Evolutionary conservation across 2,113 vertebrate species (phyloP), one percentile per base, ranked within the genome.

Genomic region (Plecotus auritus): DNA sequence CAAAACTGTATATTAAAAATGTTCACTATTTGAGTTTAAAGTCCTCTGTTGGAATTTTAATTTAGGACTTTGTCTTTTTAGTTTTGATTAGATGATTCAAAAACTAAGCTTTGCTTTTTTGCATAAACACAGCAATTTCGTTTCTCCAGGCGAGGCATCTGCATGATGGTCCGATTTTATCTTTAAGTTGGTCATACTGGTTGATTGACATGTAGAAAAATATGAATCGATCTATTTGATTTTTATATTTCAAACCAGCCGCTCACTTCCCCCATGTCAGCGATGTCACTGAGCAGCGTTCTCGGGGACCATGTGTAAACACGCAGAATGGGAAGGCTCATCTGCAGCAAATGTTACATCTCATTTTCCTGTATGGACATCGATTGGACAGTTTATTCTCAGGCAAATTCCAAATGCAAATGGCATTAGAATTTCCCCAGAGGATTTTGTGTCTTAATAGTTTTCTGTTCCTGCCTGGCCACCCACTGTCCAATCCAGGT

Each of bases 321-420:
- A 18, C 7, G 1, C 7, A 42, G 9, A 26, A 4, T 0, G 23
- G 11, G 2, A 11, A 12, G 1, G 35, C 59, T 45, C 10, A 28
- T 26, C 30, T 26, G 20, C 2, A 32, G 86, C 28, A 30, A 80
- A 77, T 0, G 10, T 28, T 49, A 1, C 0, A 2, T 42, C 26
- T 45, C 3, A 35, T 37, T 49, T 47, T 76, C 5, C 2, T 59
- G 70, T 45, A 4, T 74, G 85, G 40, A n/a, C 73, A 1, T 28
- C 20, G 7, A 42, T 12, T 3, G 51, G 85, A n/a, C 64, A 30
- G 70, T 73, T 28, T 51, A 26, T 70, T 84, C 85, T 76, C 83
- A 54, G 89, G 54, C 54, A 91, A 30, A 74, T 67, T 91, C 84
- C 54, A 74, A 89, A n/a, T 30, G 56, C 80, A 84, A 72, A 89